Evolutionary conservation across 2,113 vertebrate genomes (phyloP).

Genomic region (Rhinogobius similis): DNA sequence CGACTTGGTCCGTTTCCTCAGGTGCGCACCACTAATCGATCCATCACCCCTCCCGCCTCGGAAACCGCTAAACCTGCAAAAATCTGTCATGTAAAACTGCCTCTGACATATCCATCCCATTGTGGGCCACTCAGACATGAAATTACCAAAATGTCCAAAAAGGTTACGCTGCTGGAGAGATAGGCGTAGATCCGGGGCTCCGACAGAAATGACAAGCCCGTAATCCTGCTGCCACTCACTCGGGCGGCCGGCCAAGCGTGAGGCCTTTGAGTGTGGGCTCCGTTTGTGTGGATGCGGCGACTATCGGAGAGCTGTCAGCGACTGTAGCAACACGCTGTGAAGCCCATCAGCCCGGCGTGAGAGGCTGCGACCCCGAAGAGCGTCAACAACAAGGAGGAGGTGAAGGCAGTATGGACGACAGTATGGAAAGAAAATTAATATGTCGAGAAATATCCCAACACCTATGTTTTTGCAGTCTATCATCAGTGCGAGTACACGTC

Average conservation of each 20-base stretch:
- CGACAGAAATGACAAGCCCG: constrained; percentile 46
- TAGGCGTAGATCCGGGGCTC: constrained; percentile 25
- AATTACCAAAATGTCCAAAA: constrained; percentile 43
- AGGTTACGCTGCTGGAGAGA: constrained; percentile 16
- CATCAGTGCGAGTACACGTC: neutral
- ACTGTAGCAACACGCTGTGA: constrained; percentile 56
- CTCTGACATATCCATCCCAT: neutral
- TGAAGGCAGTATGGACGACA: neutral
- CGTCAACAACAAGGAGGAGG: constrained; percentile 49
- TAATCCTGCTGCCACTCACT: constrained; percentile 47
- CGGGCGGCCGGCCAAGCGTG: constrained; percentile 29
- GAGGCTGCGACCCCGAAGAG: constrained; percentile 36
- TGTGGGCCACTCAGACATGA: constrained; percentile 39
- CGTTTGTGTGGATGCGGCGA: constrained; percentile 43
- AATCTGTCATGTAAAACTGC: constrained; percentile 24
- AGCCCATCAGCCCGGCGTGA: constrained; percentile 30
- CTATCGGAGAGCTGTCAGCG: constrained; percentile 72
- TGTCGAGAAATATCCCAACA: constrained; percentile 3
- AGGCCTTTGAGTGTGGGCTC: constrained; percentile 29
- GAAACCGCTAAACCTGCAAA: neutral
- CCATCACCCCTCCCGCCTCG: neutral
- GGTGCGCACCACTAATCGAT: constrained; percentile 3
- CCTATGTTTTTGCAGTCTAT: neutral
- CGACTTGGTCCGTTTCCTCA: constrained; percentile 8
- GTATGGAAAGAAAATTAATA: neutral